Evolutionary conservation across 2,113 vertebrate genomes (phyloP).

Genomic region (Ardeotis arabs): DNA sequence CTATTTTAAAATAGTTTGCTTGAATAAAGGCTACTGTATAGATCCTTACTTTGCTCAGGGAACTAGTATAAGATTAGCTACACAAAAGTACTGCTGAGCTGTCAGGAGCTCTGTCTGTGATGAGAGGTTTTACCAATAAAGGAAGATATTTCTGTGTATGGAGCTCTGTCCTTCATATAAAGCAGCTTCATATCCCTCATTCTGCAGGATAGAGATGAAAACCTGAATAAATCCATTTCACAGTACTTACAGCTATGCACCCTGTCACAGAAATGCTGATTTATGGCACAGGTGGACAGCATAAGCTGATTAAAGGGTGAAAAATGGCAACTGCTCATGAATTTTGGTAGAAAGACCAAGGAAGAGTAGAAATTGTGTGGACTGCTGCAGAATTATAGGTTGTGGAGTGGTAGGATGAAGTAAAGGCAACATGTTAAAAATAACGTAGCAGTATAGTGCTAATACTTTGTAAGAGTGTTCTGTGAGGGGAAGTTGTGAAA

Average conservation of each 20-base stretch:
- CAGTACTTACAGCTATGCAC: neutral
- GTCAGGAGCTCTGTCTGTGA: neutral
- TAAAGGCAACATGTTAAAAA: neutral
- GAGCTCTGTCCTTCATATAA: neutral
- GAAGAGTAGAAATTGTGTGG: neutral
- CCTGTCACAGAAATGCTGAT: neutral
- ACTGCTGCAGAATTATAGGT: neutral
- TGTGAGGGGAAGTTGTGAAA: neutral
- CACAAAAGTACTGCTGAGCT: neutral
- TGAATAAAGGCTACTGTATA: neutral
- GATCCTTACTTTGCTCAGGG: neutral
- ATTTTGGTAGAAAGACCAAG: neutral
- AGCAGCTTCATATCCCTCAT: neutral
- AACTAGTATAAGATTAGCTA: neutral
- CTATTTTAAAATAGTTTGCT: neutral
- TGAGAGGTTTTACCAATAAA: neutral
- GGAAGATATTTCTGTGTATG: neutral
- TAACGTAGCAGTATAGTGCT: neutral
- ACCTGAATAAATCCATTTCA: neutral
- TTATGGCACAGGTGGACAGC: neutral
- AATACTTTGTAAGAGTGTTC: neutral
- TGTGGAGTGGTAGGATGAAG: neutral
- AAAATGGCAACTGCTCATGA: neutral
- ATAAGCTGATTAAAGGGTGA: neutral
- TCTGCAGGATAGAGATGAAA: neutral